Evolutionary conservation across 1,140 invertebrate species (phyloP).

Genomic region (Drosophila albomicans): DNA sequence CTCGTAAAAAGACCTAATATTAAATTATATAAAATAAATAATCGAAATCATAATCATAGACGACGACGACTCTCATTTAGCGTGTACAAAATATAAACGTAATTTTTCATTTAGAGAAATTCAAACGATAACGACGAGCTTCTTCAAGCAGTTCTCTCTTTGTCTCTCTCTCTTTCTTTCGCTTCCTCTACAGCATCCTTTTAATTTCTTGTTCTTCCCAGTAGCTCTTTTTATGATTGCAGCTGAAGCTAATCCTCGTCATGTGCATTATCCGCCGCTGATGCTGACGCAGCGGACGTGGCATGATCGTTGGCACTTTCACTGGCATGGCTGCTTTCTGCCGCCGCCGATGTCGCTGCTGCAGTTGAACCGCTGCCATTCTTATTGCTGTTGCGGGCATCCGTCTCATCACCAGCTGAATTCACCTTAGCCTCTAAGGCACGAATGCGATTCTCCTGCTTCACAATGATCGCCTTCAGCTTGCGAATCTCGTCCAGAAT

Average conservation of each 20-base stretch:
- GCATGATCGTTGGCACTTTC: slow-evolving; percentile 78
- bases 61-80: slow-evolving; percentile 50
- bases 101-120: slow-evolving; percentile 60
- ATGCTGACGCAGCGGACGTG: slow-evolving; percentile 34
- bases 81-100: slow-evolving; percentile 57
- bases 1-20: slow-evolving; percentile 73
- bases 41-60: slow-evolving; percentile 76
- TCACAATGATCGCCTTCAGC: slow-evolving; percentile 96
- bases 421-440: slow-evolving; percentile 86
- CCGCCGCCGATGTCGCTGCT: slow-evolving; percentile 43
- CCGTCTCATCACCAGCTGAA: slow-evolving; percentile 68
- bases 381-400: slow-evolving; percentile 72
- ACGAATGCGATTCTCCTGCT: slow-evolving; percentile 94
- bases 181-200: slow-evolving; percentile 2
- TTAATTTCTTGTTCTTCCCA: not conserved
- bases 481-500: slow-evolving; percentile 94
- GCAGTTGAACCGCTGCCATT: slow-evolving; percentile 54
- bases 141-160: slow-evolving; percentile 60
- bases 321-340: slow-evolving; percentile 66
- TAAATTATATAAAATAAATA: slow-evolving; percentile 83
- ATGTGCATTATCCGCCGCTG: slow-evolving; percentile 47
- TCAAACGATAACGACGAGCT: slow-evolving; percentile 70
- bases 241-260: slow-evolving; percentile 57
- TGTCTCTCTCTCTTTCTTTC: slow-evolving; percentile 32
- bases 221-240: not conserved